Conservation (phyloP, 2,113 vertebrate species). For the Aspidoscelis tigris region DNA sequence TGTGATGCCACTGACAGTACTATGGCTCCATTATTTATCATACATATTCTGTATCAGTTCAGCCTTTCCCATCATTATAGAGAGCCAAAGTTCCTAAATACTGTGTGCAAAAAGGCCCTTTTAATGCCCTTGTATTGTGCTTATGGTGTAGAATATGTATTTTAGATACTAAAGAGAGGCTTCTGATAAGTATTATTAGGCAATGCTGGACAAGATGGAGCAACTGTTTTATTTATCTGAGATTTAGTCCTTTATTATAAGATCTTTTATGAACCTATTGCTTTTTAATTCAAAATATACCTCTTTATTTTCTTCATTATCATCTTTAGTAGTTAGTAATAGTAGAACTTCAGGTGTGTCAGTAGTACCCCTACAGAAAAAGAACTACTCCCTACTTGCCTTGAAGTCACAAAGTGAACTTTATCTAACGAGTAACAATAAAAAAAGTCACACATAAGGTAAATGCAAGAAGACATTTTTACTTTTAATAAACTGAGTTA, state of each 20-base stretch:
- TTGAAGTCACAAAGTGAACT: slow-evolving; percentile 3
- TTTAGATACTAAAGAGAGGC: background rate
- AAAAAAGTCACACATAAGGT: fast-evolving
- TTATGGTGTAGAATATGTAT: background rate
- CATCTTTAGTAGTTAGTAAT: too few relatives aligned
- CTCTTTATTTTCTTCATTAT: too few relatives aligned
- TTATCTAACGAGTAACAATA: background rate
- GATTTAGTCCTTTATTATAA: background rate
- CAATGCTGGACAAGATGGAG: background rate
- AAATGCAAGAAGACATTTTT: slow-evolving; percentile 24
- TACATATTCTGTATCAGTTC: background rate
- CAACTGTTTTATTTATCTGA: background rate
- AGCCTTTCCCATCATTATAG: background rate
- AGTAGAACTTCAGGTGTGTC: too few relatives aligned
- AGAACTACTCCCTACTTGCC: background rate
- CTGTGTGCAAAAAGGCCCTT: background rate
- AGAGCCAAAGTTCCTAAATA: background rate
- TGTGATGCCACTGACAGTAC: too few relatives aligned
- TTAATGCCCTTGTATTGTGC: background rate
- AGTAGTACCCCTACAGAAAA: too few relatives aligned
- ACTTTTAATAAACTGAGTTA: slow-evolving; percentile 11
- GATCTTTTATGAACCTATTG: too few relatives aligned
- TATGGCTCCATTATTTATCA: background rate
- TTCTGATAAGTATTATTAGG: background rate
- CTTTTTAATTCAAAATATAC: too few relatives aligned